Evolutionary conservation across 2,888 invertebrate genomes (phyloP).

Genomic region (Drosophila nr. medialis): DNA sequence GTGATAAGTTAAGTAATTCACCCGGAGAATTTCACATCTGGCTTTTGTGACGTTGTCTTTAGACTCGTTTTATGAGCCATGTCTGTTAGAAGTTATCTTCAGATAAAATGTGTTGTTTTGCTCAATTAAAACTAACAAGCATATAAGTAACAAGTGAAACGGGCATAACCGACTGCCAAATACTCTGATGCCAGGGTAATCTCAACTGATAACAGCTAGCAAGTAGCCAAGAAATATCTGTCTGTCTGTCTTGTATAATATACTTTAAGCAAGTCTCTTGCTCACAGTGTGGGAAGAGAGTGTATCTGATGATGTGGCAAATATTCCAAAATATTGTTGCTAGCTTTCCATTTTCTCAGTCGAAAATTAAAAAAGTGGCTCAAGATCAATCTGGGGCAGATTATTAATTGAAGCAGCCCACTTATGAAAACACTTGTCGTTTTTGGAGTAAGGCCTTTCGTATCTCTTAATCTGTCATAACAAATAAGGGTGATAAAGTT

Average conservation of each 20-base stretch:
- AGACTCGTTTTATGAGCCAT: conserved; percentile 33
- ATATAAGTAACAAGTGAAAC: not conserved
- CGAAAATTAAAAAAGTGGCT: not conserved
- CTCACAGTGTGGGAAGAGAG: too few relatives aligned
- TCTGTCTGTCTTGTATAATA: not conserved
- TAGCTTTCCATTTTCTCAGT: conserved; percentile 18
- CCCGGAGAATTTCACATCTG: conserved; percentile 8
- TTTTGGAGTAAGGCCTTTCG: conserved; percentile 44
- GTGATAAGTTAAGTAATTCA: conserved; percentile 7
- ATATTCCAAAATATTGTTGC: conserved; percentile 1
- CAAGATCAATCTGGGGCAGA: conserved; percentile 4
- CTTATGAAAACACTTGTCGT: conserved; percentile 14
- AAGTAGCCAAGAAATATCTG: not conserved
- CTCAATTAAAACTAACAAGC: conserved; percentile 27
- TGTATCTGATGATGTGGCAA: not conserved
- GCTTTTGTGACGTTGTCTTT: conserved; percentile 37
- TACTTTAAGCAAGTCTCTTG: not conserved
- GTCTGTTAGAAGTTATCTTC: conserved; percentile 24
- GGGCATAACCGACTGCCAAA: not conserved
- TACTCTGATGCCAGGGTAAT: not conserved
- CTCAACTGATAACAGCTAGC: not conserved
- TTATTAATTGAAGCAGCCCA: conserved; percentile 8
- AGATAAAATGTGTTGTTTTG: conserved; percentile 30
- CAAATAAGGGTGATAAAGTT: conserved; percentile 11
- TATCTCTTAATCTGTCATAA: conserved; percentile 47